Conservation (phyloP, 2,797 vertebrate species). For the Columba guinea region DNA sequence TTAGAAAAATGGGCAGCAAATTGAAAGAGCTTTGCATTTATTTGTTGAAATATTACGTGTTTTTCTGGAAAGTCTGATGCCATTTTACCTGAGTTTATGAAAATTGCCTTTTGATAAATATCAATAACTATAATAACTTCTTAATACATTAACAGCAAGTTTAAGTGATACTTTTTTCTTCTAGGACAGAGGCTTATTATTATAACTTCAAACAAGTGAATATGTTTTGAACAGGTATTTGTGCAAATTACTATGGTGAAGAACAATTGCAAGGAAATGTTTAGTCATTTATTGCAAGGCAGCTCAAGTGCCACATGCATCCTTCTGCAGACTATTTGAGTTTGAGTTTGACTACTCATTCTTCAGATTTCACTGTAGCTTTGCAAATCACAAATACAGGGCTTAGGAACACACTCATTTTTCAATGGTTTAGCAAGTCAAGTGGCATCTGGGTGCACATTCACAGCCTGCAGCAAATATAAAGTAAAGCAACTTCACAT, state of each 20-base stretch:
- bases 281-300: not conserved
- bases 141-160: not conserved
- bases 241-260: not conserved
- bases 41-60: not conserved
- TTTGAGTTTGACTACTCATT: not conserved
- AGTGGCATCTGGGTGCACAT: no score
- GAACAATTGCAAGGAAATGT: not conserved
- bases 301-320: not conserved
- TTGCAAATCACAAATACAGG: not conserved
- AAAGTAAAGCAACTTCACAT: not conserved
- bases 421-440: not conserved
- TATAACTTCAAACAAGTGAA: not conserved
- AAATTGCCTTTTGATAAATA: not conserved
- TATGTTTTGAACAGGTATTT: not conserved
- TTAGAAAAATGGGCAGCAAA: not conserved
- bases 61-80: not conserved
- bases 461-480: not conserved
- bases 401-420: not conserved
- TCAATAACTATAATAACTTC: not conserved
- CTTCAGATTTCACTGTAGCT: not conserved
- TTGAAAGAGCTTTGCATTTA: not conserved
- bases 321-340: not conserved
- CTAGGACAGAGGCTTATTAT: not conserved
- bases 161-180: not conserved
- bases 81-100: not conserved